These are phyloP conservation scores for Ephestia elutella DNA, from an alignment of 1,140 invertebrate species.

Conservation along the genomic window DNA sequence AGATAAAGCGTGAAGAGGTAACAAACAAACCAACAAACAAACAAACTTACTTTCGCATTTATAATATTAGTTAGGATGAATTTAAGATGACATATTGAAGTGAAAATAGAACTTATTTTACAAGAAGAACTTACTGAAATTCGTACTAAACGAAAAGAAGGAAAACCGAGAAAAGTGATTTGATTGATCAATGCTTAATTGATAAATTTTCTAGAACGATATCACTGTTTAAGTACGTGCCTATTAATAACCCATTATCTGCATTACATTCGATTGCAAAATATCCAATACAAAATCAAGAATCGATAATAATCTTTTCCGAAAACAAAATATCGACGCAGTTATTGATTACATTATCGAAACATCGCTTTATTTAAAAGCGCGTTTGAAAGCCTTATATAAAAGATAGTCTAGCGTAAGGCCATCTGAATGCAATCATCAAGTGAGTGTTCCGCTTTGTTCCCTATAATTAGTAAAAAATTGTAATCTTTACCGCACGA, in stretches of 20 bases:
- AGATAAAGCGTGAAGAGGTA: too few relatives aligned
- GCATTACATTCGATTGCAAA: not conserved
- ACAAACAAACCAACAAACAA: too few relatives aligned
- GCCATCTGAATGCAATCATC: not conserved
- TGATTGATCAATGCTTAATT: too few relatives aligned
- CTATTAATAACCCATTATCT: not conserved
- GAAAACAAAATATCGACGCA: not conserved
- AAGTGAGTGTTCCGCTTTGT: not conserved
- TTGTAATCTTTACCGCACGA: slow-evolving; percentile 1
- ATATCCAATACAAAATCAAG: not conserved
- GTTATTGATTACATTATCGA: too few relatives aligned
- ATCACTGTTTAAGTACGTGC: not conserved
- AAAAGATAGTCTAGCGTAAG: not conserved
- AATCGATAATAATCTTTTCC: not conserved
- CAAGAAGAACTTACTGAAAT: too few relatives aligned
- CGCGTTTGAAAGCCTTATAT: not conserved
- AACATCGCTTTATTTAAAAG: too few relatives aligned
- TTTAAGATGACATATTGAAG: too few relatives aligned
- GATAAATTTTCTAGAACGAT: not conserved
- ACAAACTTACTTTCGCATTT: too few relatives aligned
- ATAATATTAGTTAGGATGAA: too few relatives aligned
- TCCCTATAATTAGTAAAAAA: not conserved
- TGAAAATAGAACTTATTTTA: too few relatives aligned
- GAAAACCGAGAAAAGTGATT: too few relatives aligned
- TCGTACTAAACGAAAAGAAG: too few relatives aligned